Base-by-base conservation (phyloP, 1,140 invertebrate species). In the Pachypeltis micranthus region DNA sequence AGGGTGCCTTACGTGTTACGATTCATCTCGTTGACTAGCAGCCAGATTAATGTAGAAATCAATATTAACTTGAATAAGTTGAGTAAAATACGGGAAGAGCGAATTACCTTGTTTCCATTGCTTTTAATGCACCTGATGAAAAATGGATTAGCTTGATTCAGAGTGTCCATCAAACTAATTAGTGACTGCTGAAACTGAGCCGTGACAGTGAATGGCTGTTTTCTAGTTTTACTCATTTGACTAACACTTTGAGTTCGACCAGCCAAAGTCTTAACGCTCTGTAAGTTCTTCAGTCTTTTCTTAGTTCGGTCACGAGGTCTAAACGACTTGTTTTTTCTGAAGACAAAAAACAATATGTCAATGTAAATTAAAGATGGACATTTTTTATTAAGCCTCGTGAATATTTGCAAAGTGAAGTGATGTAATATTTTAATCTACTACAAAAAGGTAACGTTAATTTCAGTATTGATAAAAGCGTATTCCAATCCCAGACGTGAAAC, bases 121-220 rank as follows among this genome's bases (percentile, higher is more conserved):
- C 91, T 94, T 74, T 98, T 98, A 69, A 98, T 96, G 74, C 94
- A 97, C 54, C 94, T 81, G 65, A 98, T 95, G 73, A 98, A 98
- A 76, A 94, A 97, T 1, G 94, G 94, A 77, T 95, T 95, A 0
- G 93, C 92, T 72, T 94, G 88, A 73, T 93, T 93, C 10, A 98
- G 74, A 0, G 93, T 94, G 68, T 92, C 88, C 92, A 97, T 96
- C 14, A 97, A 76, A 31, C 87, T 85, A 62, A 90, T 87, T 25
- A 98, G 76, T 21, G 90, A 93, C 71, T 91, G 88, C 72, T 96
- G 90, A 74, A 97, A 97, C 76, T 97, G 93, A 1, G 90, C 89
- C 0, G 91, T 88, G 1, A 97, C 93, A 1, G 93, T 96, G 67
- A 91, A 83, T 10, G 91, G 90, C 70, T 92, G 88, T 77, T 93